Conservation (phyloP, 2,888 invertebrate species). For the Nebria brevicollis region DNA sequence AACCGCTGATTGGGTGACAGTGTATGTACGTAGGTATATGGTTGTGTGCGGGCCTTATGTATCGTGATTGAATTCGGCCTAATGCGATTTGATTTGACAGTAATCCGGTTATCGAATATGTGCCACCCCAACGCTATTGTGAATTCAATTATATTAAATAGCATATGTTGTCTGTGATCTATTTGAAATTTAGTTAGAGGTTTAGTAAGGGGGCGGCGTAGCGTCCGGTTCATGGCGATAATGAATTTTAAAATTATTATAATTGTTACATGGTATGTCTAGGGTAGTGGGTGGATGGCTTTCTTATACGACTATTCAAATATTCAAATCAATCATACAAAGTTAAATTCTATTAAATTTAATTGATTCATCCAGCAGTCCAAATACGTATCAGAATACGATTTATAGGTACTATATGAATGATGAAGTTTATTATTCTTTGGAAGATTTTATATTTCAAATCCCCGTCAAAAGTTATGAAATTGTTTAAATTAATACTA, state of each 20-base stretch:
- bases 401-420: too few relatives aligned
- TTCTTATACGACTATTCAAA: too few relatives aligned
- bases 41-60: constrained; percentile 53
- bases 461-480: too few relatives aligned
- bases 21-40: constrained; percentile 43
- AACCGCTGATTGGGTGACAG: constrained; percentile 9
- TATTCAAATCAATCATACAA: too few relatives aligned
- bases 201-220: constrained; percentile 49
- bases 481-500: too few relatives aligned
- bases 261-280: not conserved
- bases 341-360: too few relatives aligned
- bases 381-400: too few relatives aligned
- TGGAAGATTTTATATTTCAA: too few relatives aligned
- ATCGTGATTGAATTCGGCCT: constrained; percentile 61
- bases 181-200: constrained; percentile 55
- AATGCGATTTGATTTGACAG: constrained; percentile 66
- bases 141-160: constrained; percentile 65
- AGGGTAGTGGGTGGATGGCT: too few relatives aligned
- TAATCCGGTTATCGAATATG: constrained; percentile 65
- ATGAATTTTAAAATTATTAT: constrained; percentile 53
- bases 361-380: too few relatives aligned
- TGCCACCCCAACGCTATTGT: constrained; percentile 63
- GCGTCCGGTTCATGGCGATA: constrained; percentile 48
- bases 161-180: constrained; percentile 60
- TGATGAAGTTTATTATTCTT: too few relatives aligned